These are phyloP conservation scores for Neoitamus cyanurus DNA, from an alignment of 2,888 invertebrate genomes.

Conservation along the genomic window DNA sequence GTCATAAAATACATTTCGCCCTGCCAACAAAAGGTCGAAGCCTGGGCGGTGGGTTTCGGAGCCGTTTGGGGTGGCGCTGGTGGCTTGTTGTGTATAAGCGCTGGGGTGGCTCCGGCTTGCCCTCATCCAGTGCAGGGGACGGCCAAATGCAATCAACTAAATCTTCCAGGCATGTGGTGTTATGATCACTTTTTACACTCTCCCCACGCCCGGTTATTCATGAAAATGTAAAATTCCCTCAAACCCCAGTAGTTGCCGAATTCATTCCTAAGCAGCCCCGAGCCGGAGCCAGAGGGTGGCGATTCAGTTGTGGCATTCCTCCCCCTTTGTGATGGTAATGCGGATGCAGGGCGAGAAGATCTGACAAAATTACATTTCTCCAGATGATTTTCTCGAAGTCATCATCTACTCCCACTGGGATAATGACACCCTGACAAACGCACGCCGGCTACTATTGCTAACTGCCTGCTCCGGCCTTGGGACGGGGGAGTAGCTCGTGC, in stretches of 20 bases:
- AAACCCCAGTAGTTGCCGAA: slow-evolving; percentile 28
- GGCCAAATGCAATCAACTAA: slow-evolving; percentile 51
- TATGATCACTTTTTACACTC: slow-evolving; percentile 46
- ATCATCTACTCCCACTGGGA: slow-evolving; percentile 51
- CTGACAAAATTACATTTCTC: slow-evolving; percentile 51
- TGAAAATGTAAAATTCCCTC: slow-evolving; percentile 53
- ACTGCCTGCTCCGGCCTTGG: neutral
- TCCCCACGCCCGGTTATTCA: slow-evolving; percentile 50
- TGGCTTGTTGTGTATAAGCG: slow-evolving; percentile 17
- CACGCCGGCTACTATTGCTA: slow-evolving; percentile 36
- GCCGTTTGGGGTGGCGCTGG: neutral
- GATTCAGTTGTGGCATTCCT: slow-evolving; percentile 25
- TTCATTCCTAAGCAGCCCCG: slow-evolving; percentile 9
- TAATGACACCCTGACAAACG: slow-evolving; percentile 51
- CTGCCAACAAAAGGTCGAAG: slow-evolving; percentile 2
- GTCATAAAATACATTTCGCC: slow-evolving; percentile 44
- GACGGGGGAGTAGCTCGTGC: neutral
- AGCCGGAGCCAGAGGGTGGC: neutral
- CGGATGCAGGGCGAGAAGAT: slow-evolving; percentile 20
- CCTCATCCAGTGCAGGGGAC: neutral
- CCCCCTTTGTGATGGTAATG: slow-evolving; percentile 44
- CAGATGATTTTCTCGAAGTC: slow-evolving; percentile 47
- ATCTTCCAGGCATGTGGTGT: slow-evolving; percentile 50
- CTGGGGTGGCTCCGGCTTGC: neutral
- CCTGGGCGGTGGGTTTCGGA: neutral